phyloP scores from a whole-genome alignment of 2,797 vertebrate genomes.

The Crenuchus spilurus region DNA sequence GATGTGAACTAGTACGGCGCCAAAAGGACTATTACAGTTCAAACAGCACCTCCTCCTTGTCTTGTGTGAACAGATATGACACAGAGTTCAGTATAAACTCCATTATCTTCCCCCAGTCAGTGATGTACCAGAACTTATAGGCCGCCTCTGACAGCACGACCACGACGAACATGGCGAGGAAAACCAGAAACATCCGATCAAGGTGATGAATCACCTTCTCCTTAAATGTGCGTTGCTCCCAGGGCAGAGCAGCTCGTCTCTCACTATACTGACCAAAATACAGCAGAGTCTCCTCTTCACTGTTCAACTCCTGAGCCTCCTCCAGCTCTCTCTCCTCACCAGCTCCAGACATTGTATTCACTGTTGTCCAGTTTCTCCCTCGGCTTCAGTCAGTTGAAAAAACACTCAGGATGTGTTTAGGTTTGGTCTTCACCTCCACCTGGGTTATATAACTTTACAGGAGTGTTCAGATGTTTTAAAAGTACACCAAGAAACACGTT shows the following conservation, averaged over 20 bases:
- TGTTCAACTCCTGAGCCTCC: conserved; percentile 60
- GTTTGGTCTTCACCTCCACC: too few species aligned
- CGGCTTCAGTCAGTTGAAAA: too few species aligned
- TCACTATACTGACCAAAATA: conserved; percentile 66
- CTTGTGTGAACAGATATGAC: conserved; percentile 63
- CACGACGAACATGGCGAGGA: conserved; percentile 63
- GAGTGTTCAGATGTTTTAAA: too few species aligned
- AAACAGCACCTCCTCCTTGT: conserved; percentile 65
- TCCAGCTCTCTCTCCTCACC: conserved; percentile 52
- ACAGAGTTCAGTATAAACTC: conserved; percentile 56
- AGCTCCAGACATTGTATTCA: conserved; percentile 62
- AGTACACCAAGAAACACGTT: neutral
- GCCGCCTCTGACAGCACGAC: conserved; percentile 61
- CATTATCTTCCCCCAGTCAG: conserved; percentile 60
- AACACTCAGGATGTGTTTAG: too few species aligned
- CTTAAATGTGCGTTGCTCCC: conserved; percentile 73
- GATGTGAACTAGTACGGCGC: neutral
- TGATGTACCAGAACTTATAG: conserved; percentile 77
- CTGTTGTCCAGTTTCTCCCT: neutral
- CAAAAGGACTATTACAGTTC: conserved; percentile 66
- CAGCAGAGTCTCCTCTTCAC: conserved; percentile 53
- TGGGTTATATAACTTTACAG: too few species aligned
- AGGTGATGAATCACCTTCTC: conserved; percentile 70
- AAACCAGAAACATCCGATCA: conserved; percentile 73
- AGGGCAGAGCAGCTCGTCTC: conserved; percentile 60